Evolutionary conservation across 2,113 vertebrate genomes (phyloP).

Genomic region (Pterocles burchelli): DNA sequence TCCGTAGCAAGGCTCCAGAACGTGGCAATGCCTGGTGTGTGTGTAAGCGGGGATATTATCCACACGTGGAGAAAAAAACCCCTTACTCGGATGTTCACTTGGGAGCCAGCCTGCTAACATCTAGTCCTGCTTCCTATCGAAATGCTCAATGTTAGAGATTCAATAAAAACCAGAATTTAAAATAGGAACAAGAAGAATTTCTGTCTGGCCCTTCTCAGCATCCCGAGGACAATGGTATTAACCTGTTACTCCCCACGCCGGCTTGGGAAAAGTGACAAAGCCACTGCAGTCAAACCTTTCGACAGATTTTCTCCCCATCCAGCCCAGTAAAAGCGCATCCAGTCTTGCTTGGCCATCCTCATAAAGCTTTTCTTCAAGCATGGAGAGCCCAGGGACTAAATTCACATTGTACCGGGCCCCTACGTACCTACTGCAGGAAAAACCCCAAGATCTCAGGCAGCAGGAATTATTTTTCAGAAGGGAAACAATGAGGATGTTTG

Average conservation of each 20-base stretch:
- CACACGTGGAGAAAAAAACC: neutral
- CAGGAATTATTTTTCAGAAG: neutral
- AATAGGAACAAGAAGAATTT: slow-evolving; percentile 47
- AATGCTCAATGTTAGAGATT: neutral
- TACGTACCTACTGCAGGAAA: neutral
- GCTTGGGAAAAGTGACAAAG: slow-evolving; percentile 17
- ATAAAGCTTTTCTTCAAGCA: neutral
- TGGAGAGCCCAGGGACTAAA: neutral
- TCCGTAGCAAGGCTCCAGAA: neutral
- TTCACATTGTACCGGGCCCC: neutral
- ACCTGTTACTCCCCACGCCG: neutral
- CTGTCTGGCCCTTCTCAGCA: slow-evolving; percentile 16
- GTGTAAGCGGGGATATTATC: neutral
- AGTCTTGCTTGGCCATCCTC: neutral
- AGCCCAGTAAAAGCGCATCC: neutral
- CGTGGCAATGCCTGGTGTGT: neutral
- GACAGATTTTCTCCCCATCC: neutral
- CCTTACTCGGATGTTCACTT: neutral
- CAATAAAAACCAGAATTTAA: slow-evolving; percentile 25
- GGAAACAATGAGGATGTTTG: neutral
- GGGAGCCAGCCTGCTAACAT: slow-evolving; percentile 6
- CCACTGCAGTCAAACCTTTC: neutral
- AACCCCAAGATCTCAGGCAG: rapidly evolving
- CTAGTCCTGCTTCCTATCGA: slow-evolving; percentile 22
- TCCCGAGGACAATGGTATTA: slow-evolving; percentile 14